These are phyloP conservation scores for Adineta ricciae DNA, from an alignment of 2,888 invertebrate genomes.

Conservation along the genomic window DNA sequence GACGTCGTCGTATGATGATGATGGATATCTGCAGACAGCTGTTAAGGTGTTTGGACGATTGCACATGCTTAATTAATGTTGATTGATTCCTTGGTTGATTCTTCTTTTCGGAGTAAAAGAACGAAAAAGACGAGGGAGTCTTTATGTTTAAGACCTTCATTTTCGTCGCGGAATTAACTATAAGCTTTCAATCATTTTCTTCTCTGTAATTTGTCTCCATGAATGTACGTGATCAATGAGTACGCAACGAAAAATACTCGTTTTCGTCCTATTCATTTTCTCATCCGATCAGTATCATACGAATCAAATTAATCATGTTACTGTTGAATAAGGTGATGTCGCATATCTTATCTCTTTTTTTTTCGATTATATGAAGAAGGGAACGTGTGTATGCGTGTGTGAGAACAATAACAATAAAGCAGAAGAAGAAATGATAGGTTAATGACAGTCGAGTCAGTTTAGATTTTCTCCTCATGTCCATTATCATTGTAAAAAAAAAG, in stretches of 20 bases:
- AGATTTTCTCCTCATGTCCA: neutral
- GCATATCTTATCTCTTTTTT: neutral
- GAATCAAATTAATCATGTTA: neutral
- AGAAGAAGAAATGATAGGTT: neutral
- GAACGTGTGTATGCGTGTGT: neutral
- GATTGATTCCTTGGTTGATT: neutral
- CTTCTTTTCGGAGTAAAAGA: no score
- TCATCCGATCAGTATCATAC: neutral
- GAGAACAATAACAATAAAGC: slow-evolving; percentile 2
- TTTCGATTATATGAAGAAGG: neutral
- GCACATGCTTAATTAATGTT: neutral
- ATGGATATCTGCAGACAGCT: neutral
- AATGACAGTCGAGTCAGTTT: neutral
- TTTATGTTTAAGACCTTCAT: neutral
- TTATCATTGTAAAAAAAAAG: neutral
- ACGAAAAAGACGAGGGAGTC: no score
- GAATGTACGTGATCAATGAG: neutral
- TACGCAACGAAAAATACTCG: neutral
- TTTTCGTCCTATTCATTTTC: neutral
- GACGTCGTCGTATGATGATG: neutral
- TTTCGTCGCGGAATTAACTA: neutral
- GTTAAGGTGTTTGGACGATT: neutral
- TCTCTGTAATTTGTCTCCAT: neutral
- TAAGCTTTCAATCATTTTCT: neutral
- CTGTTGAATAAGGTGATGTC: neutral